A percentile compares a stretch with the other conserved stretches of the same genome.
Conservation (phyloP, 2,797 vertebrate species). For the Sebastes cheni region DNA sequence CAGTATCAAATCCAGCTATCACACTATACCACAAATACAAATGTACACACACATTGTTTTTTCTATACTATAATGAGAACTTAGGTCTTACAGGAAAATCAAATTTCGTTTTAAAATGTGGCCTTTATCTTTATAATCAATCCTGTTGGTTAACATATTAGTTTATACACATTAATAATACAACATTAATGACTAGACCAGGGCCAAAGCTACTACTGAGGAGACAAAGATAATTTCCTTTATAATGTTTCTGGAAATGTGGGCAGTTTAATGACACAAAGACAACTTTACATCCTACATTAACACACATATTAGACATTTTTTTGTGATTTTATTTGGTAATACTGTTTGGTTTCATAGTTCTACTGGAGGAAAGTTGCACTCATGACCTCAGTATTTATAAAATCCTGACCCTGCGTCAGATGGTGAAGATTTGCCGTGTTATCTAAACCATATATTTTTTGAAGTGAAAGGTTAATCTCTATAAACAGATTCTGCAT, state of each 20-base stretch:
- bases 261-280: not conserved
- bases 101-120: not conserved
- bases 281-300: not conserved
- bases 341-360: not conserved
- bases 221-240: not conserved
- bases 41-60: not conserved
- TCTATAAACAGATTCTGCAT: too few species aligned
- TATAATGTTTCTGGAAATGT: not conserved
- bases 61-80: not conserved
- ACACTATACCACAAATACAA: not conserved
- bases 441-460: not conserved
- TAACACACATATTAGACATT: not conserved
- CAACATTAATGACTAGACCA: not conserved
- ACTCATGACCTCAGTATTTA: not conserved
- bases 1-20: constrained; percentile 7
- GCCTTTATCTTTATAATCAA: not conserved
- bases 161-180: not conserved
- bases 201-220: not conserved
- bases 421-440: not conserved
- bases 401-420: not conserved
- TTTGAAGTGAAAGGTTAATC: too few species aligned
- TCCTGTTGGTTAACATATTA: not conserved
- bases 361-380: not conserved
- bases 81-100: not conserved
- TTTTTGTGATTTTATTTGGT: too few species aligned